A percentile compares a stretch with the other conserved stretches of the same genome.
phyloP scores from a whole-genome alignment of 2,888 invertebrate species.

The Archaeoteleia sp. region DNA sequence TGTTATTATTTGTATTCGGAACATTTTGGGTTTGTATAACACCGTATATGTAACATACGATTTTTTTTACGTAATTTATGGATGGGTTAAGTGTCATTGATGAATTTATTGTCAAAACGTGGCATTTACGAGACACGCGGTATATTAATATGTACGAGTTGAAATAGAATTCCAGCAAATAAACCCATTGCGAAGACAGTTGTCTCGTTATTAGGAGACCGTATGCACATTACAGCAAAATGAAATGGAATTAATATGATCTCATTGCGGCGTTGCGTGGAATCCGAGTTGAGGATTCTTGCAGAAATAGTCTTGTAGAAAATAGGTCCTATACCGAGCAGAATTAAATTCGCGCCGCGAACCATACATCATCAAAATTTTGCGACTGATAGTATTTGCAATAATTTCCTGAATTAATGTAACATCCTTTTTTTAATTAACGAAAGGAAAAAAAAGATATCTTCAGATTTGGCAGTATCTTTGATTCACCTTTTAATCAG shows the following conservation, averaged over 20 bases:
- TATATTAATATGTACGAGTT: constrained; percentile 29
- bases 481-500: too few species aligned
- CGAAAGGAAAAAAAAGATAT: background rate
- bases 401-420: background rate
- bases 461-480: too few species aligned
- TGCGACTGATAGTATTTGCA: too few species aligned
- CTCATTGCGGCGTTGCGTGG: constrained; percentile 42
- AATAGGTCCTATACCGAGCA: constrained; percentile 22
- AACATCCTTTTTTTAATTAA: background rate
- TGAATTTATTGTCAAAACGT: background rate
- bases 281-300: constrained; percentile 28
- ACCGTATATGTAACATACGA: too few species aligned
- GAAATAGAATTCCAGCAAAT: constrained; percentile 29
- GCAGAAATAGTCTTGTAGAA: constrained; percentile 31
- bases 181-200: constrained; percentile 27
- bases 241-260: constrained; percentile 49
- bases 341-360: constrained; percentile 16
- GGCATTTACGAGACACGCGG: constrained; percentile 19
- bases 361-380: constrained; percentile 18
- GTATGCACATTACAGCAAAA: constrained; percentile 39
- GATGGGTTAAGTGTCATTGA: too few species aligned
- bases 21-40: too few species aligned
- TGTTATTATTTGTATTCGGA: too few species aligned
- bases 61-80: too few species aligned
- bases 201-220: constrained; percentile 42